These are phyloP conservation scores for Willowsia nigromaculata DNA, from an alignment of 2,888 invertebrate species.

Conservation along the genomic window DNA sequence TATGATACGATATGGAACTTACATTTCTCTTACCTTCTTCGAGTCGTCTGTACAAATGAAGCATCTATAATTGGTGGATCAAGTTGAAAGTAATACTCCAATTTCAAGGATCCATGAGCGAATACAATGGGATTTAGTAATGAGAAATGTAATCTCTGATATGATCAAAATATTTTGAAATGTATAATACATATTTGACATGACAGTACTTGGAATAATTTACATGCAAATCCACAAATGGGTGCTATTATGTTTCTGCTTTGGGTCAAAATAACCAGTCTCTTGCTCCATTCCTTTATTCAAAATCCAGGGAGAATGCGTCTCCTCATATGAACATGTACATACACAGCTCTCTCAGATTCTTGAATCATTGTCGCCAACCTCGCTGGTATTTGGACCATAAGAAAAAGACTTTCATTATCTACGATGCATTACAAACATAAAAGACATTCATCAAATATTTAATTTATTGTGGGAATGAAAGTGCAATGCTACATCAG, in stretches of 20 bases:
- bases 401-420: background rate
- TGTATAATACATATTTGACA: background rate
- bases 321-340: too few relatives aligned
- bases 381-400: background rate
- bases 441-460: background rate
- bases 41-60: background rate
- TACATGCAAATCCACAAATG: background rate
- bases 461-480: constrained; percentile 29
- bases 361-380: background rate
- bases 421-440: background rate
- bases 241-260: background rate
- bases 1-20: background rate
- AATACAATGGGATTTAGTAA: constrained; percentile 38
- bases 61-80: constrained; percentile 8
- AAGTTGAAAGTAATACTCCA: constrained; percentile 43
- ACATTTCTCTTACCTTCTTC: background rate
- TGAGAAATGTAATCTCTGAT: constrained; percentile 32
- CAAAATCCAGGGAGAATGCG: background rate
- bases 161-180: constrained; percentile 34
- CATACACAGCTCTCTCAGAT: background rate
- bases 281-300: too few relatives aligned
- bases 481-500: background rate
- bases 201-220: background rate
- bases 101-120: constrained; percentile 49
- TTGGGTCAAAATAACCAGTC: too few relatives aligned